phyloP scores from a whole-genome alignment of 2,888 invertebrate species.

The Ornithoptera alexandrae region DNA sequence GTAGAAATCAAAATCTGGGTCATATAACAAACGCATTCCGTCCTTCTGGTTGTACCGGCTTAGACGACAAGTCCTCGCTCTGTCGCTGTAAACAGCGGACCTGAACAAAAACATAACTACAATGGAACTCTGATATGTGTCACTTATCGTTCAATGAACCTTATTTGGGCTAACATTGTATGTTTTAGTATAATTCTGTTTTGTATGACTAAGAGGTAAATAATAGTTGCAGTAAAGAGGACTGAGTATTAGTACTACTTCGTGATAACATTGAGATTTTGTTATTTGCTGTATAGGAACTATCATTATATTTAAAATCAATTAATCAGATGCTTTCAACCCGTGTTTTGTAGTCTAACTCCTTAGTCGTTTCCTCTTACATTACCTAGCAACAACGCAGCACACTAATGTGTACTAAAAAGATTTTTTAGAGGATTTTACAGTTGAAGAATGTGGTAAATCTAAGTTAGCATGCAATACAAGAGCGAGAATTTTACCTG shows the following conservation, averaged over 20 bases:
- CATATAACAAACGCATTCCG: constrained; percentile 92
- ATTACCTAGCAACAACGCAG: background rate
- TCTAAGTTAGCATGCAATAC: background rate
- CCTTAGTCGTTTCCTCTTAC: no score
- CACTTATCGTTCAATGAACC: constrained; percentile 43
- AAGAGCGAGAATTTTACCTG: constrained; percentile 75
- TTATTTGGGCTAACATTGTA: constrained; percentile 6
- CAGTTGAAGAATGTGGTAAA: background rate
- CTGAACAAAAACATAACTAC: constrained; percentile 76
- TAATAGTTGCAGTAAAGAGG: background rate
- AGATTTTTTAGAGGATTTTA: background rate
- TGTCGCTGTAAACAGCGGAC: constrained; percentile 92
- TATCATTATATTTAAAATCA: no score
- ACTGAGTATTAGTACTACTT: background rate
- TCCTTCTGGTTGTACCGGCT: constrained; percentile 93
- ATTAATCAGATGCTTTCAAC: no score
- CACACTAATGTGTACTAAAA: background rate
- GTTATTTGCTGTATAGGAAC: no score
- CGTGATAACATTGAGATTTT: no score
- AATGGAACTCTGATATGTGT: constrained; percentile 40
- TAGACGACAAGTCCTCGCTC: constrained; percentile 90
- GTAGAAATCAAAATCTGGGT: constrained; percentile 95
- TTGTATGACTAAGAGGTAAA: background rate
- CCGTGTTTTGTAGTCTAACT: no score
- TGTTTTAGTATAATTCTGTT: background rate